These are phyloP conservation scores for Dasysyrphus albostriatus DNA, from an alignment of 2,888 invertebrate genomes.

Conservation along the genomic window DNA sequence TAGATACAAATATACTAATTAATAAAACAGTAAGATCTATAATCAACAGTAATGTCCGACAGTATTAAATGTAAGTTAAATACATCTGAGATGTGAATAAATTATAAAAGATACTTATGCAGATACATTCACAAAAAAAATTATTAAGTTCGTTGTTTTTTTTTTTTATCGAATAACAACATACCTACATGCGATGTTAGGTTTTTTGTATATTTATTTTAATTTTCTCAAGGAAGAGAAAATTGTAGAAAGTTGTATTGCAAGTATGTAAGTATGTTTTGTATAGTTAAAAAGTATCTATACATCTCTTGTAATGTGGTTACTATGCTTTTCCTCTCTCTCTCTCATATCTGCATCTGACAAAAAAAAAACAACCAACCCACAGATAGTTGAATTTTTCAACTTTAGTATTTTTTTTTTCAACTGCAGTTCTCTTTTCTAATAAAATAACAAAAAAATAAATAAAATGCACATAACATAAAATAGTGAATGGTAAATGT, in stretches of 20 bases:
- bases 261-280: constrained; percentile 50
- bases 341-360: constrained; percentile 57
- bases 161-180: constrained; percentile 10
- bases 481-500: constrained; percentile 32
- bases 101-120: neutral
- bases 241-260: constrained; percentile 74
- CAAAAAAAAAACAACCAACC: constrained; percentile 41
- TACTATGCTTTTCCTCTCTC: neutral
- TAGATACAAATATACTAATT: constrained; percentile 27
- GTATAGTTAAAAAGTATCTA: constrained; percentile 47
- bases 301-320: constrained; percentile 19
- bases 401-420: constrained; percentile 21
- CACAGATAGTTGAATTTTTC: constrained; percentile 36
- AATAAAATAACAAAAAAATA: constrained; percentile 40
- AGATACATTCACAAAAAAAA: constrained; percentile 27
- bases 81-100: constrained; percentile 23
- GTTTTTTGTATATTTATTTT: constrained; percentile 16
- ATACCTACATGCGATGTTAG: neutral
- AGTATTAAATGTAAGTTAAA: constrained; percentile 19
- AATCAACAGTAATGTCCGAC: constrained; percentile 36
- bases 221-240: constrained; percentile 75
- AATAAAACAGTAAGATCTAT: constrained; percentile 24
- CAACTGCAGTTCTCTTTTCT: constrained; percentile 50
- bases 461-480: constrained; percentile 10
- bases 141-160: constrained; percentile 1